Percentiles rank a stretch among this genome's conserved stretches.
phyloP scores from a whole-genome alignment of 2,888 invertebrate species.

The Calameuta idolon region DNA sequence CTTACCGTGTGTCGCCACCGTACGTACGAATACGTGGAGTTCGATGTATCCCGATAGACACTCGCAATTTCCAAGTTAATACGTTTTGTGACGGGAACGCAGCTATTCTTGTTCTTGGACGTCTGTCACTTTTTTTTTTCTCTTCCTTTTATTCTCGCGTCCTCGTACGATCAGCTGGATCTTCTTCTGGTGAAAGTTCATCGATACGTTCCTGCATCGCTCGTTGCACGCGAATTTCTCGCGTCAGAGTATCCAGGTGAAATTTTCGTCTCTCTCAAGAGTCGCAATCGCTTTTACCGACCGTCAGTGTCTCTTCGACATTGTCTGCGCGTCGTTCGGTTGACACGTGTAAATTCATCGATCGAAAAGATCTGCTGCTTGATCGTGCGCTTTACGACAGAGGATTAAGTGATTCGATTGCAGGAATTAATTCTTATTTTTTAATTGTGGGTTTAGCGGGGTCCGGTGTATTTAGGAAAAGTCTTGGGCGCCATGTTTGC shows the following conservation, averaged over 20 bases:
- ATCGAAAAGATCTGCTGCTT: not conserved
- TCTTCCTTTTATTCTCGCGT: not conserved
- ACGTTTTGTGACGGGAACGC: not conserved
- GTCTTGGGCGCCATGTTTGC: not conserved
- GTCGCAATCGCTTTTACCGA: not conserved
- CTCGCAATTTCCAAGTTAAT: not conserved
- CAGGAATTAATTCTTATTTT: not conserved
- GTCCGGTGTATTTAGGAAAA: not conserved
- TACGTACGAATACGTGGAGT: not conserved
- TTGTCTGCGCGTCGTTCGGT: not conserved
- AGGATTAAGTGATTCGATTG: not conserved
- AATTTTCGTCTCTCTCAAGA: not conserved
- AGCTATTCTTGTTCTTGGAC: not conserved
- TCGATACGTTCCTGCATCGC: not conserved
- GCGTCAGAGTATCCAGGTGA: not conserved
- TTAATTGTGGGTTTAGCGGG: not conserved
- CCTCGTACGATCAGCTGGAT: not conserved
- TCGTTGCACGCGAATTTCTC: not conserved
- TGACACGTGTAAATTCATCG: not conserved
- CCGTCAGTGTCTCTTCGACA: too few species aligned
- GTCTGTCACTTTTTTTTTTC: not conserved
- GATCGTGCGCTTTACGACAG: not conserved
- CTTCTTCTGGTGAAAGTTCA: not conserved
- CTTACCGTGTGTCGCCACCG: not conserved
- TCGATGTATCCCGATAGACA: not conserved